Evolutionary conservation across 1,140 invertebrate genomes (phyloP).

Genomic region (Nebria ingens): DNA sequence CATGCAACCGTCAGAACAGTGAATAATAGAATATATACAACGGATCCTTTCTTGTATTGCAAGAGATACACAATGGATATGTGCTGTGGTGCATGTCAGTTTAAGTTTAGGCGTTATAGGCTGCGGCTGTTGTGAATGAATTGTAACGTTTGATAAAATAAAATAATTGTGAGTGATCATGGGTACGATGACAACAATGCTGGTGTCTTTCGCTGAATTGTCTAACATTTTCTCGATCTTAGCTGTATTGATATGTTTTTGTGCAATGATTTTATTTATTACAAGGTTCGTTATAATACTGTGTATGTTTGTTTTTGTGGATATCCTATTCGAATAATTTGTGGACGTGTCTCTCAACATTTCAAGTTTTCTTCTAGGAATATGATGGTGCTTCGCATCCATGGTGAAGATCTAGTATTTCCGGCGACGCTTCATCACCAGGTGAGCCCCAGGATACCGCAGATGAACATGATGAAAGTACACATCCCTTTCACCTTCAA

Average conservation of each 20-base stretch:
- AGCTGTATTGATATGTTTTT: slow-evolving; percentile 50
- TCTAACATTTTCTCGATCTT: slow-evolving; percentile 61
- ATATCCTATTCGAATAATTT: too few relatives aligned
- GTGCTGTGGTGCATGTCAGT: slow-evolving; percentile 29
- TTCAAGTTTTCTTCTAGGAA: too few relatives aligned
- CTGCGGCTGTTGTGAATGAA: slow-evolving; percentile 29
- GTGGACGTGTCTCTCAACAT: too few relatives aligned
- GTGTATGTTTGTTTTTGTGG: too few relatives aligned
- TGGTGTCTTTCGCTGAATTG: slow-evolving; percentile 54
- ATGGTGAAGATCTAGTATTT: slow-evolving; percentile 58
- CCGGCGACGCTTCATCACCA: slow-evolving; percentile 37
- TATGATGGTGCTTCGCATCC: slow-evolving; percentile 59
- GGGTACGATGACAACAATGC: slow-evolving; percentile 42
- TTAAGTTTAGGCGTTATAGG: slow-evolving; percentile 23
- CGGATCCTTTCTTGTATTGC: too few relatives aligned
- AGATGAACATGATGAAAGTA: slow-evolving; percentile 70
- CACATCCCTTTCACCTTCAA: slow-evolving; percentile 71
- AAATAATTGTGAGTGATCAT: slow-evolving; percentile 17
- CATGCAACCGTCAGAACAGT: background rate
- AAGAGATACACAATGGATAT: slow-evolving; percentile 27
- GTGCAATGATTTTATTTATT: slow-evolving; percentile 46
- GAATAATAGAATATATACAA: too few relatives aligned
- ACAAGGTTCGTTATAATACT: slow-evolving; percentile 37
- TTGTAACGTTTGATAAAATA: slow-evolving; percentile 25
- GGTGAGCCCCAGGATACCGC: slow-evolving; percentile 49